Evolutionary conservation across 2,888 invertebrate genomes (phyloP).

Genomic region (Halictus ligatus): DNA sequence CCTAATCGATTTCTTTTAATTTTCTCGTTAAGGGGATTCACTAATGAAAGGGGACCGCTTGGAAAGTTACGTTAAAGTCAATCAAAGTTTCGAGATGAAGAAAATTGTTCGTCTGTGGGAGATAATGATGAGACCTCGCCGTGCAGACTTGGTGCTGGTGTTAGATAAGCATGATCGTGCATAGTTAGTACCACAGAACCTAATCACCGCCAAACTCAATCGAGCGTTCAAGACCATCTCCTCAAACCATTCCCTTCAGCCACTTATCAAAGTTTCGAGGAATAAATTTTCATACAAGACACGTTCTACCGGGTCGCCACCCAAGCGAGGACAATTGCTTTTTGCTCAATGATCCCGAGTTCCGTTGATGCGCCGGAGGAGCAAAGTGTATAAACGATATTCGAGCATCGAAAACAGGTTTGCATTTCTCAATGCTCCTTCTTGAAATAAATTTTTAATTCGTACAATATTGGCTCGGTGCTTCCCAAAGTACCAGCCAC

Average conservation of each 20-base stretch:
- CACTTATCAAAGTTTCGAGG: background rate
- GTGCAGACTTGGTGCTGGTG: background rate
- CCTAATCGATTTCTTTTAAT: background rate
- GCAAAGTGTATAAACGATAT: background rate
- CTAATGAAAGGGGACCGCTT: background rate
- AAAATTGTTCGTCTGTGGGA: background rate
- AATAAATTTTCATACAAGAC: constrained; percentile 2
- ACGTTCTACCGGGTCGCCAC: background rate
- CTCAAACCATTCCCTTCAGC: background rate
- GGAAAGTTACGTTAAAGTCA: background rate
- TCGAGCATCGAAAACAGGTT: background rate
- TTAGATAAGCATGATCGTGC: background rate
- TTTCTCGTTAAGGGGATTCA: background rate
- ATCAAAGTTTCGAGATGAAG: constrained; percentile 9
- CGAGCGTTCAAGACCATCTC: constrained; percentile 2
- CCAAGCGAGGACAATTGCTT: constrained; percentile 44
- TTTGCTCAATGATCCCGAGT: constrained; percentile 48
- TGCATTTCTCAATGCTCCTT: background rate
- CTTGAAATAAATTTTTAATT: background rate
- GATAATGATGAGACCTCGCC: constrained; percentile 22
- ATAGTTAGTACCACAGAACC: constrained; percentile 8
- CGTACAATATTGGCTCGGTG: background rate
- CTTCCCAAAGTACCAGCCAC: background rate
- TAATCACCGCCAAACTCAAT: background rate
- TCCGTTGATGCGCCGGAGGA: constrained; percentile 25